Evolutionary conservation across 2,113 vertebrate species (phyloP), one percentile per base, ranked within the genome.

Genomic region (Mastomys coucha): DNA sequence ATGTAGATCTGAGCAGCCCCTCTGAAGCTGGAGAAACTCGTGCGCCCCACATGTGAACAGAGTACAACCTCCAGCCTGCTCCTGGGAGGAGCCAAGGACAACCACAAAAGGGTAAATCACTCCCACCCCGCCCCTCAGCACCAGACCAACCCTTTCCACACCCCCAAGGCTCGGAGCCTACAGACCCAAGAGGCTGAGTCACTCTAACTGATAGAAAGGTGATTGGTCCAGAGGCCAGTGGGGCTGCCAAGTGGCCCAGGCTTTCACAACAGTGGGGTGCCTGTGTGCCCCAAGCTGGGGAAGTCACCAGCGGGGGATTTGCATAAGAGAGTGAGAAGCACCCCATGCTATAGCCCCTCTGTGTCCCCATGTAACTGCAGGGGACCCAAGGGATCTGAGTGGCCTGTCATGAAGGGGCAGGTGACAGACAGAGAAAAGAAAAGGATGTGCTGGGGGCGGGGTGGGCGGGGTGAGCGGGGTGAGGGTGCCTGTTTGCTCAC

Each of bases 401-500:
- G 1, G 31, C 26, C 81, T 94, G 49, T 92, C 65, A 51, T 2
- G 16, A 12, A 4, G 33, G 22, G 33, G 51, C 70, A 65, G 63
- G 82, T 65, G 86, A 92, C 60, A 33, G 84, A 93, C 49, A 88
- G 51, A 92, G 80, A 51, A 72, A 28, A 70, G 5, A 20, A 5
- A 4, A n/a, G 67, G 85, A 65, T 3, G 0, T 49, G 77, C 22
- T 26, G 4, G 0, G 51, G 86, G 80, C 53, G 24, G 63, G 63
- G 20, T 24, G 5, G 0, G 56, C n/a, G n/a, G n/a, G n/a, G n/a
- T n/a, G 85, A 77, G 42, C 49, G 86, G 84, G 63, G 11, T 31
- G 65, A 28, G 22, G n/a, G 49, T 24, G 85, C 65, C 78, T 49
- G 0, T 86, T 86, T 81, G 97, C 98, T 98, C 90, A 98, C 98